Conservation (phyloP, 2,888 invertebrate genomes). For the Glaucopsyche alexis region DNA sequence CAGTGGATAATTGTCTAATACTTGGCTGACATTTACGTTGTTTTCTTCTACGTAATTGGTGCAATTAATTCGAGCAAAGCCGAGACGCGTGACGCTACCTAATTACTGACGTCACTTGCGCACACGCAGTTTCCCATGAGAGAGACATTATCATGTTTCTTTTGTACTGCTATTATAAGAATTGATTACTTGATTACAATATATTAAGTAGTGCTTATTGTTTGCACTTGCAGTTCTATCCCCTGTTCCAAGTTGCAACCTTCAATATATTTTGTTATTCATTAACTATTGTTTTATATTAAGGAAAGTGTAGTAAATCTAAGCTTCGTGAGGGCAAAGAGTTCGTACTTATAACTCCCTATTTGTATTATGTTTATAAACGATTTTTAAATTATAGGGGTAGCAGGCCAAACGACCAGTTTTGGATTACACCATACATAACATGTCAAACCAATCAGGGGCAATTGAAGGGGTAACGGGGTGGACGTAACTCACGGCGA, state of each 20-base stretch:
- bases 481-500: conserved; percentile 71
- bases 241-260: too few relatives aligned
- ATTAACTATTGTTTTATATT: too few relatives aligned
- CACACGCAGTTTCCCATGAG: conserved; percentile 56
- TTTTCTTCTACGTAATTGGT: conserved; percentile 72
- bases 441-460: conserved; percentile 76
- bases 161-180: background rate
- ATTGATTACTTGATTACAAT: background rate
- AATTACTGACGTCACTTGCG: conserved; percentile 65
- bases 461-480: conserved; percentile 78
- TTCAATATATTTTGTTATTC: too few relatives aligned
- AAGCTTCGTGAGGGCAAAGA: conserved; percentile 28
- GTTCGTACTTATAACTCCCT: conserved; percentile 31
- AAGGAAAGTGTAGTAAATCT: too few relatives aligned
- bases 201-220: background rate
- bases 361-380: background rate
- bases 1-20: conserved; percentile 14
- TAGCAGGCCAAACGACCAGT: conserved; percentile 56
- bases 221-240: background rate
- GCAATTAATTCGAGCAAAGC: conserved; percentile 71
- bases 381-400: conserved; percentile 1
- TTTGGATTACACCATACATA: conserved; percentile 52
- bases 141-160: conserved; percentile 10
- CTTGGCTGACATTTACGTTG: conserved; percentile 58
- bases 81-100: conserved; percentile 58